A percentile compares a stretch with the other conserved stretches of the same genome.
Evolutionary conservation across 1,140 invertebrate species (phyloP).

Genomic region (Danaus plexippus): DNA sequence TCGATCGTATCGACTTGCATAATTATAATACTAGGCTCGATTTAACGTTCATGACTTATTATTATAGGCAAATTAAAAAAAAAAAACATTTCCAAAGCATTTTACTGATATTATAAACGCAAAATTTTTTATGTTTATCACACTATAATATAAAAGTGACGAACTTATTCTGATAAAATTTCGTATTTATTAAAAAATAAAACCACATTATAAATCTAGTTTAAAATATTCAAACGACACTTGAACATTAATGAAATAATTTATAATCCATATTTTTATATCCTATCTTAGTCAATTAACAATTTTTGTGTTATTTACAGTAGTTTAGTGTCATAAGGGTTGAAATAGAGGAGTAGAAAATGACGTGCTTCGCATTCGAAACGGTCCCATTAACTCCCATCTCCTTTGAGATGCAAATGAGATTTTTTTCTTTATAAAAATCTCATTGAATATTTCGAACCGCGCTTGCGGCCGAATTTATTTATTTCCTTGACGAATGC

Average conservation of each 20-base stretch:
- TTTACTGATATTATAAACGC: too few relatives aligned
- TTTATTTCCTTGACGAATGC: conserved; percentile 43
- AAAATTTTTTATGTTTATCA: too few relatives aligned
- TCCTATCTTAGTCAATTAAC: conserved; percentile 2
- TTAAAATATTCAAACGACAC: conserved; percentile 15
- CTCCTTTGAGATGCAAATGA: conserved; percentile 69
- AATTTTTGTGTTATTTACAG: conserved; percentile 11
- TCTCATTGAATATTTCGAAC: conserved; percentile 67
- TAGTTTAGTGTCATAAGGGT: conserved; percentile 51
- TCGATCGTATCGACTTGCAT: conserved; percentile 54
- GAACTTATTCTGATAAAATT: too few relatives aligned
- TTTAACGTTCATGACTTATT: conserved; percentile 27
- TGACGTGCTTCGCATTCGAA: conserved; percentile 62
- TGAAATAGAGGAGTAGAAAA: conserved; percentile 45
- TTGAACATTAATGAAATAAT: conserved; percentile 41
- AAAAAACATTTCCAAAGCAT: neutral
- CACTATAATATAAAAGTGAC: too few relatives aligned
- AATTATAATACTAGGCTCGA: conserved; percentile 47
- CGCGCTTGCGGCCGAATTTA: conserved; percentile 55
- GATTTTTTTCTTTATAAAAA: conserved; percentile 61
- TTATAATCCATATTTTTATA: conserved; percentile 13
- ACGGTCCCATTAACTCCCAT: conserved; percentile 59
- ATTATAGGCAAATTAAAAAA: conserved; percentile 3
- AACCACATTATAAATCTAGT: too few relatives aligned
- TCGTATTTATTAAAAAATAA: too few relatives aligned